Base-by-base conservation (phyloP, 2,113 vertebrate species). In the Chaetops frenatus region DNA sequence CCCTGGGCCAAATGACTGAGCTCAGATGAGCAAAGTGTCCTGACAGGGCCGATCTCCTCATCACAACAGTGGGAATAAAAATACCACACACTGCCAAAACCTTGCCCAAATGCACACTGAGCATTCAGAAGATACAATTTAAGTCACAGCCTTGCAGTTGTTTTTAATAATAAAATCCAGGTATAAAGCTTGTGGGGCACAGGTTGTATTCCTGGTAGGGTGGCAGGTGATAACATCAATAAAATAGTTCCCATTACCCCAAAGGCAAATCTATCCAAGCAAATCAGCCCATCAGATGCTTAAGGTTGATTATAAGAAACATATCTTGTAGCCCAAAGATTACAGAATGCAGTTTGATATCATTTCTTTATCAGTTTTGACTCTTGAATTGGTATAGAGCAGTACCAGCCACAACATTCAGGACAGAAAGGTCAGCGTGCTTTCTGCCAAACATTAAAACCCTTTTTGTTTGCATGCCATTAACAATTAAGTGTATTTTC, bases 91-190 rank as follows among this genome's bases (percentile, higher is more conserved):
- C 31, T 61, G 20, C 15, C 58, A 84, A 11, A 56, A 88, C 73
- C 42, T 2, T 87, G 29, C 38, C 38, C 35, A 65, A 83, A 83
- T 7, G 19, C 50, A 79, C 15, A 6, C 40, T 2, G 18, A 87
- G 11, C 40, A 25, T 11, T 48, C 19, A 50, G 33, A 86, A 65
- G 1, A 5, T 5, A 29, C 0, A 1, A 6, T 8, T 29, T 24
- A 66, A 88, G 19, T 21, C 44, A 73, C 12, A 71, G 50, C 21
- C 5, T 40, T 36, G 19, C 17, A 11, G 4, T 64, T 57, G 57
- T 9, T 72, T 40, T 88, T 29, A 53, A 15, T n/a, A n/a, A 36
- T 11, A 76, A 61, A 93, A 77, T 4, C 4, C 42, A 72, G 1
- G 13, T 57, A 29, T 24, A 84, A 80, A 90, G 13, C 7, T 42